Evolutionary conservation across 1,140 invertebrate genomes (phyloP), one percentile per base, ranked within the genome.

Genomic region (Caenorhabditis remanei): DNA sequence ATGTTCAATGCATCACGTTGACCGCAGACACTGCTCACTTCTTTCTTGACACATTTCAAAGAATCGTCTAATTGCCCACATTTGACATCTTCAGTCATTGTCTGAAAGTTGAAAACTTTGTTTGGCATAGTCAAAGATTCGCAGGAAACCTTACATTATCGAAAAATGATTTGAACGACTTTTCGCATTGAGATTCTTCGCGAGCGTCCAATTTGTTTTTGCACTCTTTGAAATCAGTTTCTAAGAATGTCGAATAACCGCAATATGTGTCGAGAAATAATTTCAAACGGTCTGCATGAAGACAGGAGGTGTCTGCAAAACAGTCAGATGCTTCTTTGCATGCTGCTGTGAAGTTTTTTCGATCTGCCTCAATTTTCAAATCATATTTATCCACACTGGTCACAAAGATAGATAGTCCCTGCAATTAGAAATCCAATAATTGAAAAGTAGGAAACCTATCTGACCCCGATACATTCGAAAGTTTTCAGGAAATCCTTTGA

Each of bases 391-490:
- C 71, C 5, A 79, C 46, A 24, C 71, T 79, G 14, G 40, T 24
- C 2, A 79, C 46, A 24, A 79, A 53, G 3, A 19, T n/a, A 21
- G 71, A 79, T 2, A 79, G n/a, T 11, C 71, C 71, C 71, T 79
- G 67, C 4, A 58, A 58, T 21, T n/a, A 8, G 19, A 58, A 5
- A 19, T 63, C 14, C 2, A 63, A 0, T 63, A n/a, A 9, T 32
- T 63, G 58, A 58, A 21, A 9, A 65, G 61, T n/a, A 75, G 6
- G 32, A 32, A 32, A 32, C 32, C 32, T 32, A 32, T 14, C 14
- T 19, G 46, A 79, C 71, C 46, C 46, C 46, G 53, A 79, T 79
- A 79, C 71, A 79, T n/a, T 24, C 19, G 41, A 79, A 50, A 24
- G 46, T 41, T n/a, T 50, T 79, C 43, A 79, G 11, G 14, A 79